These are phyloP conservation scores for Takifugu rubripes DNA, from an alignment of 2,797 vertebrate genomes.

Conservation along the genomic window DNA sequence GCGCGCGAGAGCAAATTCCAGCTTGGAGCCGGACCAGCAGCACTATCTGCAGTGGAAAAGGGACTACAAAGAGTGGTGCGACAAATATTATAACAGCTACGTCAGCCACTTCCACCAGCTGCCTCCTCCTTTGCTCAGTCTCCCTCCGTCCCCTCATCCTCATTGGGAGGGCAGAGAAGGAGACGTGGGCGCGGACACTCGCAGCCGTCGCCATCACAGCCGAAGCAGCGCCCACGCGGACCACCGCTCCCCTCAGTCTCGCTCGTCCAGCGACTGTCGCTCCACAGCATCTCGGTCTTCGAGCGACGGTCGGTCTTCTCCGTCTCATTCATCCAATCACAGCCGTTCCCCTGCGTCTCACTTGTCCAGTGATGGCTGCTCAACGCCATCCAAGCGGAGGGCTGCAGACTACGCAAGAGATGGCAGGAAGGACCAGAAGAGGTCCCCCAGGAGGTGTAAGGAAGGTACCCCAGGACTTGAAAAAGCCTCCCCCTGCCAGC, in stretches of 20 bases:
- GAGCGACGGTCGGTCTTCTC: conserved; percentile 55
- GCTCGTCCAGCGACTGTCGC: conserved; percentile 52
- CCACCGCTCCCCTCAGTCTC: conserved; percentile 54
- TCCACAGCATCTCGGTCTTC: conserved; percentile 62
- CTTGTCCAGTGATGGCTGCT: conserved; percentile 24
- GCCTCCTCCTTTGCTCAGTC: conserved; percentile 65
- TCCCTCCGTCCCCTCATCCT: conserved; percentile 62
- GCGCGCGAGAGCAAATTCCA: conserved; percentile 17
- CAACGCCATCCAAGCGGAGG: conserved; percentile 41
- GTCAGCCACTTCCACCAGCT: conserved; percentile 77
- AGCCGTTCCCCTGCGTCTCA: conserved; percentile 55
- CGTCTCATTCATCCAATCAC: conserved; percentile 53
- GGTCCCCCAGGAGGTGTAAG: conserved; percentile 55
- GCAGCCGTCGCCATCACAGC: conserved; percentile 67
- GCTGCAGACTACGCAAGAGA: conserved; percentile 74
- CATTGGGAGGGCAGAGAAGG: conserved; percentile 33
- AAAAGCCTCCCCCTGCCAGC: no score
- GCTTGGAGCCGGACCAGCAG: conserved; percentile 78
- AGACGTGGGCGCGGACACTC: conserved; percentile 9
- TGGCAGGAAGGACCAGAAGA: conserved; percentile 72
- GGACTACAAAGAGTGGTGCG: conserved; percentile 92
- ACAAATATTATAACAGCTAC: conserved; percentile 89
- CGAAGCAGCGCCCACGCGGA: conserved; percentile 59
- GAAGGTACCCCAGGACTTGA: conserved; percentile 45
- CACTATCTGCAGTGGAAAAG: conserved; percentile 88